Evolutionary conservation across 2,797 vertebrate genomes (phyloP), one percentile per base, ranked within the genome.

Genomic region (Characodon lateralis): DNA sequence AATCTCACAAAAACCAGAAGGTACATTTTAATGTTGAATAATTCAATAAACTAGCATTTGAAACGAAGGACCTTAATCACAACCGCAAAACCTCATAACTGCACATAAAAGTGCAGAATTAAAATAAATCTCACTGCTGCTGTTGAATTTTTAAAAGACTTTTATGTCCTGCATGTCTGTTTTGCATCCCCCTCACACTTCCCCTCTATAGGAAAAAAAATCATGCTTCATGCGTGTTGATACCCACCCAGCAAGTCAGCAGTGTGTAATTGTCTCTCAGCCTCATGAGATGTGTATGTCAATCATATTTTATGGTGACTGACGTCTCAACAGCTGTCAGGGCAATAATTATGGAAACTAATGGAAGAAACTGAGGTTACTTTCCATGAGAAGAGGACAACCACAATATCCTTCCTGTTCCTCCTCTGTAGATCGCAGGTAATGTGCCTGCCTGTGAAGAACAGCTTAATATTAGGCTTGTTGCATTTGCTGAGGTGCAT

Each of bases 381-480:
- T 95, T 95, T 95, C 94, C 94, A 95, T 89, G 89, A 91, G 86
- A 88, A 92, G 91, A 93, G 89, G 93, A 93, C 93, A 90, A 94
- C 94, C 95, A 95, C 95, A 94, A 88, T 82, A 94, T 95, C 94
- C 95, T 95, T 95, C 95, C 95, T 95, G 94, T 91, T 89, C 80
- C 74, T 85, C 87, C 90, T 89, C 72, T 26, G 14, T 69, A 91
- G 82, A 85, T 71, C 71, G 84, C 78, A 86, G 78, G 56, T 88
- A 74, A 78, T 69, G 73, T 55, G 59, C 76, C 41, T 55, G 63
- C 77, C 50, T 71, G 31, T 69, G 46, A 78, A 43, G 1, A 84
- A 75, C 63, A 63, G n/a, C 51, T 63, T 78, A 68, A 86, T 55
- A 69, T 69, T 46, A 69, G 26, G n/a, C 14, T 18, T 46, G 41